Evolutionary conservation across 2,797 vertebrate species (phyloP), one percentile per base, ranked within the genome.

Genomic region (Potorous gilbertii): DNA sequence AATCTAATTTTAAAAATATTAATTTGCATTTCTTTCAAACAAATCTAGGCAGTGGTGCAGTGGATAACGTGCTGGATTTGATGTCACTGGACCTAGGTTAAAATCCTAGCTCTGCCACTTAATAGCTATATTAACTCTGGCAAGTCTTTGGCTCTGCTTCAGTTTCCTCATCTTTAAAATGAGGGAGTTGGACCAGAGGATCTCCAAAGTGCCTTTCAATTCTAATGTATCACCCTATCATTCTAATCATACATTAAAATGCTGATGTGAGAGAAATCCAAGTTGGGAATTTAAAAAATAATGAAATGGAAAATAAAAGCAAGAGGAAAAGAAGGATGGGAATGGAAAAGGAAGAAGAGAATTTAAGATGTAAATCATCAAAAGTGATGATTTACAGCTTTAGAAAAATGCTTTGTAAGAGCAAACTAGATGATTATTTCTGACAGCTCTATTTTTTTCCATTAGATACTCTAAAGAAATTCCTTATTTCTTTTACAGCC

Each of bases 371-470:
- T 0, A 46, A 24, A 81, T 24, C 2, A 46, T 81, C 74, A 95
- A 95, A 3, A 16, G 28, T 29, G 34, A 81, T 94, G 94, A 96
- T 95, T 95, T 95, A 95, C 29, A 95, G 74, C 91, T 95, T 96
- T 96, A 95, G 93, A 91, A 91, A 95, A 96, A 95, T 96, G 92
- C 50, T 96, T 96, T 96, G 52, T 94, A 62, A 90, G n/a, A 50
- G 94, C 54, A 95, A 55, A 92, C 14, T 46, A 91, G 54, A 56
- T 93, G 93, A 96, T 97, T 90, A 87, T 93, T 96, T 95, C 52
- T 97, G 96, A 97, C 93, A 95, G 93, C 81, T n/a, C n/a, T 92
- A 94, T 91, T 95, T 93, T 11, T 95, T 92, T 8, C 95, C 92
- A 95, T 95, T 96, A 93, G 56, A 93, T 66, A 10, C n/a, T 90